A percentile compares a stretch with the other conserved stretches of the same genome.
Conservation (phyloP, 2,888 invertebrate species). For the Zygogramma bicolorata region DNA sequence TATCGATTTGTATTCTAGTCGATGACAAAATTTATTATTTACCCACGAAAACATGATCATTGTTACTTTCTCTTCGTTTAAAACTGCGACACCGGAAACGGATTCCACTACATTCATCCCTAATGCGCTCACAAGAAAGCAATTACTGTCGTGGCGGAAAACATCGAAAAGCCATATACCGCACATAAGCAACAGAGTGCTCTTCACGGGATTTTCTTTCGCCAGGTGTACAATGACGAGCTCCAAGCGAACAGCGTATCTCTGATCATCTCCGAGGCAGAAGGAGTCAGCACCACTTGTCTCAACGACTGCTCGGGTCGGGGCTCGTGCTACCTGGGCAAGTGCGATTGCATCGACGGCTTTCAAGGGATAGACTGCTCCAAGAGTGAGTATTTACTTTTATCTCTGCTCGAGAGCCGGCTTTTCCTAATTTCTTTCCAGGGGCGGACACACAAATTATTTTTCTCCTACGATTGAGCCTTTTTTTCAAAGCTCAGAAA, state of each 20-base stretch:
- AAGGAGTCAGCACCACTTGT: constrained; percentile 91
- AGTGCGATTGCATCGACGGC: constrained; percentile 93
- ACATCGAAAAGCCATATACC: constrained; percentile 34
- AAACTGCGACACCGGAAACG: neutral
- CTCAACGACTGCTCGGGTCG: constrained; percentile 93
- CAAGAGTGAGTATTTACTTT: constrained; percentile 74
- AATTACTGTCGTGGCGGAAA: constrained; percentile 10
- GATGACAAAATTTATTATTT: no score
- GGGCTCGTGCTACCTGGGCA: constrained; percentile 92
- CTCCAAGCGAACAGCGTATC: constrained; percentile 87
- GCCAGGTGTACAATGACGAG: constrained; percentile 86
- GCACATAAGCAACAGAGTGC: constrained; percentile 21
- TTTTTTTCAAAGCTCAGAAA: no score
- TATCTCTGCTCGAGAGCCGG: neutral
- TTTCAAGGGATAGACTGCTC: constrained; percentile 89
- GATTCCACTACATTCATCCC: neutral
- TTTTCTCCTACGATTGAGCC: no score
- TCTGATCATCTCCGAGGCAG: constrained; percentile 87
- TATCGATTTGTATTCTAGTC: no score
- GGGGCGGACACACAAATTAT: neutral
- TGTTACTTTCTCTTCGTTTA: no score
- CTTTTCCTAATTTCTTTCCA: neutral
- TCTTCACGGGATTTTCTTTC: constrained; percentile 30
- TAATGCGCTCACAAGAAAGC: neutral
- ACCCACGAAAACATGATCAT: no score